Conservation (phyloP, 2,888 invertebrate species). For the Scaptomyza cyrtandrae region DNA sequence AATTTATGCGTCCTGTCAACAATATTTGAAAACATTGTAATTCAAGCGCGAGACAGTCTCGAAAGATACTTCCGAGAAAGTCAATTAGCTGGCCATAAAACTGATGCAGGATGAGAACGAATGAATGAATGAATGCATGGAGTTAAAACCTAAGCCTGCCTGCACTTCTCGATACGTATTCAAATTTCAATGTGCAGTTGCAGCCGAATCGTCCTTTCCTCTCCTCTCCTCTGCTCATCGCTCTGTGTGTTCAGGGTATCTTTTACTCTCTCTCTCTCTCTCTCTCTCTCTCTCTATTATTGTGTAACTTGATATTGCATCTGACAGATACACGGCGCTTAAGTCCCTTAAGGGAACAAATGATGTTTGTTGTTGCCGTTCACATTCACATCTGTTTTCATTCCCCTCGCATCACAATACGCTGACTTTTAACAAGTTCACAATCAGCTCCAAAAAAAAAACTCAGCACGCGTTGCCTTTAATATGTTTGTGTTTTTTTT, state of each 20-base stretch:
- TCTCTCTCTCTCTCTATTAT: slow-evolving; percentile 7
- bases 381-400: slow-evolving; percentile 58
- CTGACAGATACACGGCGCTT: slow-evolving; percentile 74
- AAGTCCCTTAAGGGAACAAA: slow-evolving; percentile 54
- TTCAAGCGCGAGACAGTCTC: slow-evolving; percentile 60
- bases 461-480: slow-evolving; percentile 30
- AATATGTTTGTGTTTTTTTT: not conserved
- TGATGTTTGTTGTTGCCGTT: slow-evolving; percentile 40
- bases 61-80: slow-evolving; percentile 69
- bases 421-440: slow-evolving; percentile 47
- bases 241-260: slow-evolving; percentile 7
- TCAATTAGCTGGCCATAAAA: slow-evolving; percentile 74
- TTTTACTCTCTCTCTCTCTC: slow-evolving; percentile 8
- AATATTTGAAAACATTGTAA: slow-evolving; percentile 80
- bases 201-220: slow-evolving; percentile 21
- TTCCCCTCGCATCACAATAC: slow-evolving; percentile 21
- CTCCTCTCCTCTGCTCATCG: no score
- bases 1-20: slow-evolving; percentile 81
- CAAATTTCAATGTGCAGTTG: slow-evolving; percentile 66
- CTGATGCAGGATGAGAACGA: slow-evolving; percentile 27
- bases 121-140: slow-evolving; percentile 51
- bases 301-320: slow-evolving; percentile 73
- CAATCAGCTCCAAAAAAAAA: slow-evolving; percentile 40
- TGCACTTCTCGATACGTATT: slow-evolving; percentile 71
- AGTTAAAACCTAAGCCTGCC: slow-evolving; percentile 54